phyloP scores from a whole-genome alignment of 2,888 invertebrate species.

The Ecliptopera silaceata region DNA sequence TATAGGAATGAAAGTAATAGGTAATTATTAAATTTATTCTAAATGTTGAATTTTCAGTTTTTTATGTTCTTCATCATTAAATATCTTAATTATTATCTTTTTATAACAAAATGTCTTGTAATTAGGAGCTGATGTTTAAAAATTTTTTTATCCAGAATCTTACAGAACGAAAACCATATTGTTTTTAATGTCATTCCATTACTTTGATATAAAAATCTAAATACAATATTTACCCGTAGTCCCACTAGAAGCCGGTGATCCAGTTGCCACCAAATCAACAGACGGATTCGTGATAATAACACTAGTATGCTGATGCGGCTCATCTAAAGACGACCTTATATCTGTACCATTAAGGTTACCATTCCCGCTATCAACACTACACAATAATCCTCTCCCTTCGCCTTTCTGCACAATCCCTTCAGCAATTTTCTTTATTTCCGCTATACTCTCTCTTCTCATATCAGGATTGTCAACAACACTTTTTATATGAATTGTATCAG shows the following conservation, averaged over 20 bases:
- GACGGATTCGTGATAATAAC: conserved; percentile 89
- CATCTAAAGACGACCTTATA: conserved; percentile 63
- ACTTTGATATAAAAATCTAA: no score
- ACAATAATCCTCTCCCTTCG: conserved; percentile 69
- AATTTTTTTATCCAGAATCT: no score
- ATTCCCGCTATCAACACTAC: conserved; percentile 75
- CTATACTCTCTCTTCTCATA: conserved; percentile 75
- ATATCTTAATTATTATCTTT: no score
- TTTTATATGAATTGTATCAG: conserved; percentile 79
- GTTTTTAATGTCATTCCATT: no score
- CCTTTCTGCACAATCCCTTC: conserved; percentile 80
- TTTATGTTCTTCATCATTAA: no score
- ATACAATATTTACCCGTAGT: conserved; percentile 61
- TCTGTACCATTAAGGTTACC: conserved; percentile 67
- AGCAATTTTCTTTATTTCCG: conserved; percentile 75
- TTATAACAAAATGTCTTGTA: no score
- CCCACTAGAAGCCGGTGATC: conserved; percentile 73
- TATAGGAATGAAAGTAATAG: no score
- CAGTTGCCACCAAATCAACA: conserved; percentile 83
- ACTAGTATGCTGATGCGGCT: conserved; percentile 79
- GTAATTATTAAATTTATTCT: no score
- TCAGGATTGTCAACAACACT: conserved; percentile 77
- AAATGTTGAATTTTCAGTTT: no score
- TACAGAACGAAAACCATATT: no score
- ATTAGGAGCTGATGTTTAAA: no score